Base-by-base conservation (phyloP, 2,888 invertebrate genomes). In the Clepsis dumicolana region DNA sequence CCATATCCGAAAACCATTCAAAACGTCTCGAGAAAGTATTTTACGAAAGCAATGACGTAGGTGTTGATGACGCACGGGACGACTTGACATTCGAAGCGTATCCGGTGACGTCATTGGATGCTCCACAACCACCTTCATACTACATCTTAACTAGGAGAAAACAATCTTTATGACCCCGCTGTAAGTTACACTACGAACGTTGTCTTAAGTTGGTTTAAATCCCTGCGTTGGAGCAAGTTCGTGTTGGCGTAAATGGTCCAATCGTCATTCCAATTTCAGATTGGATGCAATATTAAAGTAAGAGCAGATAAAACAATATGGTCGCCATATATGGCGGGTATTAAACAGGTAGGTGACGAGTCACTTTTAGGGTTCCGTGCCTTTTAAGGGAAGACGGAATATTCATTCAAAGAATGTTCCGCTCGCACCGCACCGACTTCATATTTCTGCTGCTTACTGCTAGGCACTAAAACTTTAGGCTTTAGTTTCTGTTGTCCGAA, bases 31-130 rank as follows among this genome's bases (percentile, higher is more conserved):
- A 77, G 82, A 84, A 83, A 83, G 80, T 68, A 27, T 50, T 62
- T 68, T 59, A 32, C 80, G 84, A 82, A 76, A 80, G 76, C 76
- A 71, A 77, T 86, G 86, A 85, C 87, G 87, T 86, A 72, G n/a
- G n/a, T n/a, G n/a, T 72, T 14, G 63, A 74, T 90, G 90, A 90
- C 90, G 91, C 89, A 87, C 82, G 75, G 61, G 63, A 65, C 74
- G 73, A 67, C 75, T 74, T 75, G 80, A 79, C 77, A 83, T 81
- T 80, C 81, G 76, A 78, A 78, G 75, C 83, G 83, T 82, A 83
- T 85, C 86, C 80, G 78, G 73, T 87, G 83, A 89, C 90, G 88
- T 89, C 88, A 86, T 78, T 70, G 74, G 75, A 73, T 71, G 57
- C 72, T 69, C 72, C 53, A 70, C 60, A 41, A 21, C 32, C 48